Base-by-base conservation (phyloP, 2,888 invertebrate genomes). In the Orthosia gothica region DNA sequence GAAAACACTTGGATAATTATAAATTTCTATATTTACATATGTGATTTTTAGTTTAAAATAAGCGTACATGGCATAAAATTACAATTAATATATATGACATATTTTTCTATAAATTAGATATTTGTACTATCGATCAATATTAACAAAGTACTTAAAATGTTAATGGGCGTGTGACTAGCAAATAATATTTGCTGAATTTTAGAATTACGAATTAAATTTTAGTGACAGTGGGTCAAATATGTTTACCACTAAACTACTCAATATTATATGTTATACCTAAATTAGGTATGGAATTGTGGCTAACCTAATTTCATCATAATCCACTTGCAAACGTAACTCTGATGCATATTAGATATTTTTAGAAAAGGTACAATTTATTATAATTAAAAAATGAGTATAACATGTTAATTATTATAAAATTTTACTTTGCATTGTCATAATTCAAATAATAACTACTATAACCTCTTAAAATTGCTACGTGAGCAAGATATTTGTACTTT, bases 51-150 rank as follows among this genome's bases (percentile, higher is more conserved):
- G 94, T 95, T 96, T 96, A 95, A 95, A 96, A 96, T 96, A 96
- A 96, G 96, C 96, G 96, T 96, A 96, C 95, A 96, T 95, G 95
- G 95, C 96, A 94, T 96, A 96, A 95, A 95, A 96, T 95, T 95
- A 95, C 93, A 94, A 94, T 95, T 95, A 95, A 94, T 94, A 95
- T 94, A 95, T 94, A 95, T 93, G 94, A 95, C 94, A 95, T 93
- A 94, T 94, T 95, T 95, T 94, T 91, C 95, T 96, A 96, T 96
- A 96, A 96, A 96, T 96, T 95, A 96, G 92, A 94, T 94, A 94
- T 96, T 96, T 96, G 96, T 96, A 96, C 96, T 96, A 96, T 96
- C 95, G 93, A 96, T 95, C 95, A 95, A 95, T 93, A 94, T 86
- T 86, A 89, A 95, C 93, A 94, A 95, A 95, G 94, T 95, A 96